phyloP scores from a whole-genome alignment of 35 echinoderm and acorn worm genomes.

The Ophiothrix spiculata region DNA sequence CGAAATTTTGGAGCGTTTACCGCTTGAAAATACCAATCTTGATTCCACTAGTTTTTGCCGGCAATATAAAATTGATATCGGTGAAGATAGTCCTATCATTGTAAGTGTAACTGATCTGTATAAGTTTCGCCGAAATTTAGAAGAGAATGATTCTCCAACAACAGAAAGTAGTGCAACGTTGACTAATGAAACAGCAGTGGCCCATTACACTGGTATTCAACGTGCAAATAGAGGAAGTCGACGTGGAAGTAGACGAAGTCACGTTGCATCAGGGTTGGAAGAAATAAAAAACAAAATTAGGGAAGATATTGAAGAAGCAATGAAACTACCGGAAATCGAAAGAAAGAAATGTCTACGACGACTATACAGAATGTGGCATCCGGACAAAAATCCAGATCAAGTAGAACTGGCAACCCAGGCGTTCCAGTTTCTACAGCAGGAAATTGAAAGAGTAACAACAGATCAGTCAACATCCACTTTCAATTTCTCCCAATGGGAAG shows the following conservation, averaged over 20 bases:
- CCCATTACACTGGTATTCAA: too few species aligned
- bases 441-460: neutral
- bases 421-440: slow-evolving; percentile 24
- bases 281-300: neutral
- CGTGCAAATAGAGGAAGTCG: neutral
- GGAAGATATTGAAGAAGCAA: slow-evolving; percentile 21
- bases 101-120: slow-evolving; percentile 12
- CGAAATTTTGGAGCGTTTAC: neutral
- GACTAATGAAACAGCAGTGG: neutral
- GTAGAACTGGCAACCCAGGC: slow-evolving; percentile 8
- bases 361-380: slow-evolving; percentile 31
- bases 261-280: too few species aligned
- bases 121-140: slow-evolving; percentile 19
- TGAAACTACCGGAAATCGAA: slow-evolving; percentile 1
- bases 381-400: slow-evolving; percentile 25
- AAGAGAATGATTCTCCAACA: neutral
- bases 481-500: neutral
- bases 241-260: too few species aligned
- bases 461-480: neutral
- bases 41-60: neutral
- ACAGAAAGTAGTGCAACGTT: neutral
- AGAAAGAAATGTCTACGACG: neutral
- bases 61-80: slow-evolving; percentile 18
- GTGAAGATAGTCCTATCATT: neutral
- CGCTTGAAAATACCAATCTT: neutral